A percentile compares a stretch with the other conserved stretches of the same genome.
These are phyloP conservation scores for Antedon mediterranea DNA, from an alignment of 53 echinoderm and acorn worm species.

Conservation along the genomic window DNA sequence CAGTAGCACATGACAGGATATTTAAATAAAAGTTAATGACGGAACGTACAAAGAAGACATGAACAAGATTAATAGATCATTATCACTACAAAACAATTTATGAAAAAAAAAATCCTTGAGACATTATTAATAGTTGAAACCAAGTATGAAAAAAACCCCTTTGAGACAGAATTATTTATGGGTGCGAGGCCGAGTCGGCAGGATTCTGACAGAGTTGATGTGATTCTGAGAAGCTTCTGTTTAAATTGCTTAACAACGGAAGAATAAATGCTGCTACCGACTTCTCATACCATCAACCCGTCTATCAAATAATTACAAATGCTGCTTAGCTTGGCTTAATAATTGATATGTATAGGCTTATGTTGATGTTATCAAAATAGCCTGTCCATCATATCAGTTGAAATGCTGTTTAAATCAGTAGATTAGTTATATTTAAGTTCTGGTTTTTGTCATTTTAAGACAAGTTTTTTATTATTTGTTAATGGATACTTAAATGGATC, in stretches of 20 bases:
- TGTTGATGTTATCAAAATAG: too few species aligned
- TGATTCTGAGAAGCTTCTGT: background rate
- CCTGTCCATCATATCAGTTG: too few species aligned
- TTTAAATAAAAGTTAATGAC: background rate
- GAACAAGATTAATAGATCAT: background rate
- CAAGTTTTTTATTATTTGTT: background rate
- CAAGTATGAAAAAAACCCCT: background rate
- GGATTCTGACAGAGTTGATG: background rate
- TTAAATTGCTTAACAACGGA: background rate
- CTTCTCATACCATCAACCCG: too few species aligned
- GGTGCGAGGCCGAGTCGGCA: background rate
- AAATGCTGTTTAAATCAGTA: too few species aligned
- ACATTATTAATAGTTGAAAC: background rate
- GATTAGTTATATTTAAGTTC: too few species aligned
- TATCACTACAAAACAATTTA: background rate
- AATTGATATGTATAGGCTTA: too few species aligned
- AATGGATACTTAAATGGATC: background rate
- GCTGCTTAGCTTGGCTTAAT: too few species aligned
- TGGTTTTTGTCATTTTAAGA: background rate
- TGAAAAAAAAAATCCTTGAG: background rate
- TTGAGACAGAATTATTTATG: background rate
- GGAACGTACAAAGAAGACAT: background rate
- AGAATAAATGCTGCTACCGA: too few species aligned
- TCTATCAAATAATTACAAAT: too few species aligned
- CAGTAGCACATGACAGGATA: background rate